Percentiles rank a stretch among this genome's conserved stretches.
Conservation (phyloP, 1,140 invertebrate species). For the Neelides sp. region DNA sequence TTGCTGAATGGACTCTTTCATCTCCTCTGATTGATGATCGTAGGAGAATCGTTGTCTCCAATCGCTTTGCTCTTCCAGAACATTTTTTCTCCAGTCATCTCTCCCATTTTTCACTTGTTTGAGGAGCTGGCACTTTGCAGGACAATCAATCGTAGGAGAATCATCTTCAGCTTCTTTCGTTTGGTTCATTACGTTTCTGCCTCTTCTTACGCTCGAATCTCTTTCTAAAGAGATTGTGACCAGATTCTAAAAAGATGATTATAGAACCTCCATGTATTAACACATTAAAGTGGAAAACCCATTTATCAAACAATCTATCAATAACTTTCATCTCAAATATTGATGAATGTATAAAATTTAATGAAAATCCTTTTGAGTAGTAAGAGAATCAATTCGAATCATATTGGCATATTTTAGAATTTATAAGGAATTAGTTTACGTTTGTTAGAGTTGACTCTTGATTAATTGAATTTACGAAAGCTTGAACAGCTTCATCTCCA, state of each 20-base stretch:
- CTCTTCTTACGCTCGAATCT: slow-evolving; percentile 1
- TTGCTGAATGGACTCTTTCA: not conserved
- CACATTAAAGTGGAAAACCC: not conserved
- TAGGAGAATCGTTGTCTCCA: not conserved
- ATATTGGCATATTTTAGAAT: not conserved
- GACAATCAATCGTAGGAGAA: too few species aligned
- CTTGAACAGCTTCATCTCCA: slow-evolving; percentile 41
- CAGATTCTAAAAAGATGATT: slow-evolving; percentile 1
- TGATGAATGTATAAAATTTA: not conserved
- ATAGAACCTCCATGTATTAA: not conserved
- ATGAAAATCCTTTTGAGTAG: not conserved
- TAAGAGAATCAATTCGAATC: slow-evolving; percentile 3
- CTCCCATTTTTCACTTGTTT: slow-evolving; percentile 8
- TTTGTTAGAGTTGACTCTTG: slow-evolving; percentile 19
- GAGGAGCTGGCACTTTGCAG: not conserved
- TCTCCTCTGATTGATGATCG: not conserved
- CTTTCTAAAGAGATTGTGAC: slow-evolving; percentile 3
- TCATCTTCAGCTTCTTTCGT: not conserved
- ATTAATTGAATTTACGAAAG: too few species aligned
- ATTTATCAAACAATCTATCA: slow-evolving; percentile 4
- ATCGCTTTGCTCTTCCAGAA: slow-evolving; percentile 17
- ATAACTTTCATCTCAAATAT: not conserved
- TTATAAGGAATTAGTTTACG: slow-evolving; percentile 25
- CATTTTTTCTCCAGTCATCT: slow-evolving; percentile 16
- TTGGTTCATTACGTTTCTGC: slow-evolving; percentile 5